Evolutionary conservation across 1,140 invertebrate genomes (phyloP).

Genomic region (Drosophila kanapiae): DNA sequence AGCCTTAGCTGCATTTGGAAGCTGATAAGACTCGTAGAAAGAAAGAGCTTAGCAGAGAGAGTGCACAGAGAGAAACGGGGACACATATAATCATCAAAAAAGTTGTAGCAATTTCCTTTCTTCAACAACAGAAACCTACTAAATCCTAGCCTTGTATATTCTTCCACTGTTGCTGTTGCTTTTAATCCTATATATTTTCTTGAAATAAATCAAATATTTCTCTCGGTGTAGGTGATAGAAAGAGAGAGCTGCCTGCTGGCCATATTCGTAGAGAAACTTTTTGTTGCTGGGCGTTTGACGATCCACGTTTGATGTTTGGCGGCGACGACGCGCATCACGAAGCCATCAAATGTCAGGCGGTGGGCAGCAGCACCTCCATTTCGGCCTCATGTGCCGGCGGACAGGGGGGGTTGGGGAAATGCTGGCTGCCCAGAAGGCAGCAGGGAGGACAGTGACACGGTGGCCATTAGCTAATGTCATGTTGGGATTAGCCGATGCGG

Average conservation of each 20-base stretch:
- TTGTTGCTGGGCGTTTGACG: constrained; percentile 73
- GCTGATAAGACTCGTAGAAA: constrained; percentile 71
- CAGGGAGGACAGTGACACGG: constrained; percentile 19
- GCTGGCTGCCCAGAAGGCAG: constrained; percentile 37
- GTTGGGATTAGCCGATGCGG: constrained; percentile 41
- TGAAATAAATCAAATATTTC: background rate
- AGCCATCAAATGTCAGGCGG: constrained; percentile 80
- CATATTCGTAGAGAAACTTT: constrained; percentile 80
- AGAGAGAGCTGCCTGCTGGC: constrained; percentile 56
- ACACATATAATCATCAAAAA: background rate
- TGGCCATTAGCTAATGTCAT: constrained; percentile 62
- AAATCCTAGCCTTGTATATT: background rate
- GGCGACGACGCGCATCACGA: constrained; percentile 69
- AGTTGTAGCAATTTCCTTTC: background rate
- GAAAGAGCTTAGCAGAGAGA: constrained; percentile 17
- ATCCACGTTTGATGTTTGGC: constrained; percentile 75
- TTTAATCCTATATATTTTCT: too few species aligned
- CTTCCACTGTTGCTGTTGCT: background rate
- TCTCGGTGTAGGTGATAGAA: constrained; percentile 16
- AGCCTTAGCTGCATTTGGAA: constrained; percentile 73
- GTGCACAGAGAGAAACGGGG: background rate
- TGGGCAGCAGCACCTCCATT: constrained; percentile 38
- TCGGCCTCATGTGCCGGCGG: constrained; percentile 44
- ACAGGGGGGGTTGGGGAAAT: constrained; percentile 41
- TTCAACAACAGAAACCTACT: background rate